Evolutionary conservation across 2,797 vertebrate genomes (phyloP).

Genomic region (Mormyrus proboscirostris): DNA sequence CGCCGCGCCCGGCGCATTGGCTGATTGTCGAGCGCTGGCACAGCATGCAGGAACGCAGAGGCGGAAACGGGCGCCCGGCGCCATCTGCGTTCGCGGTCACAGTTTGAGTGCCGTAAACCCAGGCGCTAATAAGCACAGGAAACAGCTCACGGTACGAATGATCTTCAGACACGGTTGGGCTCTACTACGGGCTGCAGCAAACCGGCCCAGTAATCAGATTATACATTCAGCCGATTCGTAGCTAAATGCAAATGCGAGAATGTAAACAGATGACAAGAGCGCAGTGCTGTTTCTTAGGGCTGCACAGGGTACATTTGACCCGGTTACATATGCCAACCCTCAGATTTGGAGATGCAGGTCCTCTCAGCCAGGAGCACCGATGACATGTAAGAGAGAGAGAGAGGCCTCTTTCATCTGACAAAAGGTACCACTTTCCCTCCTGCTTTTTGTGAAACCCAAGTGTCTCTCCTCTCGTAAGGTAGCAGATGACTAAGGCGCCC

Average conservation of each 20-base stretch:
- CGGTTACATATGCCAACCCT: neutral
- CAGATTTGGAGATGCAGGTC: neutral
- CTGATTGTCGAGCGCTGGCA: neutral
- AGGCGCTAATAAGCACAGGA: neutral
- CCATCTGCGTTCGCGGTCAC: neutral
- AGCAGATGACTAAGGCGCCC: slow-evolving; percentile 34
- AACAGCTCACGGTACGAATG: neutral
- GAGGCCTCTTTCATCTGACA: slow-evolving; percentile 44
- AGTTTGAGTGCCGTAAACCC: neutral
- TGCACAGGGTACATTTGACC: neutral
- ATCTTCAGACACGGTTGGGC: neutral
- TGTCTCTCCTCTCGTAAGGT: slow-evolving; percentile 32
- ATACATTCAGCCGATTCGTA: neutral
- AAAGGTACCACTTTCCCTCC: slow-evolving; percentile 44
- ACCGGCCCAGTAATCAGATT: neutral
- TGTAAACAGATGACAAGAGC: neutral
- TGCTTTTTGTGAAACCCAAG: slow-evolving; percentile 28
- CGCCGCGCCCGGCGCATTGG: neutral
- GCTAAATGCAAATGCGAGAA: neutral
- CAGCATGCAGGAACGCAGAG: neutral
- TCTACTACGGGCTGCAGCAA: neutral
- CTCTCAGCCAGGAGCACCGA: slow-evolving; percentile 24
- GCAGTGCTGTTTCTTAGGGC: neutral
- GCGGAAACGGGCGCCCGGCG: neutral
- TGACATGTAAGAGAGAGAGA: slow-evolving; percentile 26